phyloP scores from a whole-genome alignment of 2,797 vertebrate species.

The Microhierax caerulescens region DNA sequence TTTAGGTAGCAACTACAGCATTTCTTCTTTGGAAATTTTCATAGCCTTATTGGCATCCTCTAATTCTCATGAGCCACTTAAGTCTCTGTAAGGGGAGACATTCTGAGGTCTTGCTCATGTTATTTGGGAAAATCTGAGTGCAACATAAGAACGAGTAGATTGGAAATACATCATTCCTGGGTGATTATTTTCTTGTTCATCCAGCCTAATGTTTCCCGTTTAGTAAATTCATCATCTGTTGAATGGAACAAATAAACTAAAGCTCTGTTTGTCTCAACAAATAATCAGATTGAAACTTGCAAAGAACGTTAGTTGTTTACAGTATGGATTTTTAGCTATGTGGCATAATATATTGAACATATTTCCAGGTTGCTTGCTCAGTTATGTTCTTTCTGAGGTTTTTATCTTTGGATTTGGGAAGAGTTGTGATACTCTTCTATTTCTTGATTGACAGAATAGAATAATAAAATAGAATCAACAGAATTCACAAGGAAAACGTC shows the following conservation, averaged over 20 bases:
- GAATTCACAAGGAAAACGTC: neutral
- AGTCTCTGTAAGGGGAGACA: neutral
- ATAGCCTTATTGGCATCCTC: neutral
- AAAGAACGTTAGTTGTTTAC: neutral
- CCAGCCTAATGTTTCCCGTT: neutral
- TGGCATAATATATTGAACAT: neutral
- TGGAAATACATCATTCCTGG: neutral
- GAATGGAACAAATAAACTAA: neutral
- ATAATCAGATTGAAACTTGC: neutral
- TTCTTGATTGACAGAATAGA: neutral
- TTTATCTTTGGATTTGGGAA: neutral
- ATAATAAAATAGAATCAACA: neutral
- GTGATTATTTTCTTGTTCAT: neutral
- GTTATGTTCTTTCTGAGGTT: neutral
- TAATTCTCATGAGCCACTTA: neutral
- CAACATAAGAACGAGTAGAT: neutral
- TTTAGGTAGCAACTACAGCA: neutral
- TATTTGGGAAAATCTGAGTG: neutral
- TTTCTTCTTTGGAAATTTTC: neutral
- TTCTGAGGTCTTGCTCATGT: neutral
- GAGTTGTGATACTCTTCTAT: neutral
- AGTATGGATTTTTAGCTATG: neutral
- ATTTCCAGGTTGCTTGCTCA: neutral
- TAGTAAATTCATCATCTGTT: neutral
- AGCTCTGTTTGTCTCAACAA: neutral